These are phyloP conservation scores for Turritopsis dohrnii DNA, from an alignment of 30 jellyfish, hydroid and myxozoan species.

Conservation along the genomic window DNA sequence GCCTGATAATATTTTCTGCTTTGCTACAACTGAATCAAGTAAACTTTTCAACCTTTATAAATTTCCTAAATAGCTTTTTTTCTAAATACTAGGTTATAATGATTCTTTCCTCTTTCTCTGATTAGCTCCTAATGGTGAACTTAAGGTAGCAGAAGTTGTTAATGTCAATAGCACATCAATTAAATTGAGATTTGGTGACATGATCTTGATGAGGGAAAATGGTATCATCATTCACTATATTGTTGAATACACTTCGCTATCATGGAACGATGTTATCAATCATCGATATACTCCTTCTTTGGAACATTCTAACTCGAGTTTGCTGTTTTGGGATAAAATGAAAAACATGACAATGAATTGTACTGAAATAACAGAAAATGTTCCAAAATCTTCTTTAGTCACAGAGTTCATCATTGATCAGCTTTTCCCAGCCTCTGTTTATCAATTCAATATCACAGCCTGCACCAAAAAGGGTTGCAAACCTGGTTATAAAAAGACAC, in stretches of 20 bases:
- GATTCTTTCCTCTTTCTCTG: neutral
- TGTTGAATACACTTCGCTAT: neutral
- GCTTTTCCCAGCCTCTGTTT: neutral
- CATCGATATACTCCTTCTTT: neutral
- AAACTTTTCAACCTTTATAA: neutral
- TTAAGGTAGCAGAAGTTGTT: neutral
- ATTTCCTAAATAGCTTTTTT: neutral
- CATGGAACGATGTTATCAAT: neutral
- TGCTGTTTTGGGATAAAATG: neutral
- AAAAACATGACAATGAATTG: neutral
- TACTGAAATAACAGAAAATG: neutral
- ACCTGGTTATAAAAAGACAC: neutral
- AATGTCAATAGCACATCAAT: neutral
- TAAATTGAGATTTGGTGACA: neutral
- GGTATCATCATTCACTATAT: neutral
- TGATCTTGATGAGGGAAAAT: neutral
- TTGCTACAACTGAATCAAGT: conserved; percentile 4
- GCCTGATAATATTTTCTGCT: neutral
- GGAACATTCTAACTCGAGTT: neutral
- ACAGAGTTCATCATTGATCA: neutral
- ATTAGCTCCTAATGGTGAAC: conserved; percentile 6
- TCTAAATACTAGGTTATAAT: neutral
- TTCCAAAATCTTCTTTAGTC: neutral
- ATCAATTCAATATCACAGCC: neutral
- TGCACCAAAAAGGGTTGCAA: neutral